A percentile compares a stretch with the other conserved stretches of the same genome.
Evolutionary conservation across 1,140 invertebrate species (phyloP).

Genomic region (Leptinotarsa lineolata): DNA sequence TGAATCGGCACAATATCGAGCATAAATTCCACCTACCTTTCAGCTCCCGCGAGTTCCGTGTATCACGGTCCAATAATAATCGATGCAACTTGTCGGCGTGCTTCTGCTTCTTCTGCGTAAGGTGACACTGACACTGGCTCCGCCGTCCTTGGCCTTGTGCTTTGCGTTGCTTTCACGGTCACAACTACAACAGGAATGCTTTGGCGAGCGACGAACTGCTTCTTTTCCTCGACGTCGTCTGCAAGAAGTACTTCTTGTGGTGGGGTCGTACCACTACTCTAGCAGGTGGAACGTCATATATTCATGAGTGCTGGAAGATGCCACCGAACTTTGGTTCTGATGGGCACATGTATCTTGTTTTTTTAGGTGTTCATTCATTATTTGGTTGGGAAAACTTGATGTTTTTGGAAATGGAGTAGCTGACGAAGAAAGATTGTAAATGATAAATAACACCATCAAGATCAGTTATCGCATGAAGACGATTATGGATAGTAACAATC

Average conservation of each 20-base stretch:
- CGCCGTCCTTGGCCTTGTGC: conserved; percentile 51
- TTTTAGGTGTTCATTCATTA: too few relatives aligned
- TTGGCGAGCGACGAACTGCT: conserved; percentile 53
- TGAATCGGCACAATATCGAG: conserved; percentile 1
- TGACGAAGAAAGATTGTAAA: too few relatives aligned
- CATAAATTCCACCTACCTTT: conserved; percentile 5
- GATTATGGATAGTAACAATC: too few relatives aligned
- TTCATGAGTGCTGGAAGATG: conserved; percentile 40
- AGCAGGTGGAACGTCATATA: conserved; percentile 50
- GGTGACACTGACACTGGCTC: conserved; percentile 47
- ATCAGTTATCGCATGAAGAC: too few relatives aligned
- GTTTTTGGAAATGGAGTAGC: too few relatives aligned
- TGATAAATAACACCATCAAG: too few relatives aligned
- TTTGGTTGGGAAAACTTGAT: too few relatives aligned
- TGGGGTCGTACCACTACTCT: conserved; percentile 50
- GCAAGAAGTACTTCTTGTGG: conserved; percentile 27
- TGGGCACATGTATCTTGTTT: too few relatives aligned
- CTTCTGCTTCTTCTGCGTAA: conserved; percentile 25
- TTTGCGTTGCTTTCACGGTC: conserved; percentile 50
- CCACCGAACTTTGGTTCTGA: neutral
- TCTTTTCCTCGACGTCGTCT: conserved; percentile 49
- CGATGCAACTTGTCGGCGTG: conserved; percentile 18
- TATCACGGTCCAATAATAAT: conserved; percentile 15
- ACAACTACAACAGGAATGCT: conserved; percentile 55
- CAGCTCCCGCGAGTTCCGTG: conserved; percentile 4